phyloP scores from a whole-genome alignment of 2,797 vertebrate genomes.

The Esox masquinongy region DNA sequence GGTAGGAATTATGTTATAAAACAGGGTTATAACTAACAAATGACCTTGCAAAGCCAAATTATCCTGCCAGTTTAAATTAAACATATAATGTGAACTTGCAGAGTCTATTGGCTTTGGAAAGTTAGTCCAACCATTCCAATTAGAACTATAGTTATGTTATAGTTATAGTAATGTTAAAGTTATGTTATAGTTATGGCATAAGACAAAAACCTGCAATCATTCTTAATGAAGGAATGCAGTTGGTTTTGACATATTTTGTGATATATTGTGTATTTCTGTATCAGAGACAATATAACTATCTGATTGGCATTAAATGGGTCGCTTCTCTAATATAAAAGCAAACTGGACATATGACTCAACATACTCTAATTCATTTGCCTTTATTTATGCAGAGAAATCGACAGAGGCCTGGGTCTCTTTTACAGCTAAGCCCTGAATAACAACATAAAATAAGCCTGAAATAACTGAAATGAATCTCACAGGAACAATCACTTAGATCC shows the following conservation, averaged over 20 bases:
- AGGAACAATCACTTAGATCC: constrained; percentile 1
- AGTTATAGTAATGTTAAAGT: no score
- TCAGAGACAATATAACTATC: no score
- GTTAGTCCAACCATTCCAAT: constrained; percentile 20
- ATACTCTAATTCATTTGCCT: constrained; percentile 1
- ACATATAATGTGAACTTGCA: no score
- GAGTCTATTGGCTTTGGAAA: background rate
- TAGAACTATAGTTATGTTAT: no score
- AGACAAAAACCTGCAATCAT: constrained; percentile 17
- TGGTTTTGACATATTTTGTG: background rate
- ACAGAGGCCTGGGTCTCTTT: no score
- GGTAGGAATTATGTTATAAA: no score
- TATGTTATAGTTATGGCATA: background rate
- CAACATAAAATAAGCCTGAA: no score
- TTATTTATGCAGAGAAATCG: no score
- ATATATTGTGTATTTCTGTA: no score
- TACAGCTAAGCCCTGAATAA: no score
- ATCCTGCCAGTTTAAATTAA: no score
- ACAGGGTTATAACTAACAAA: constrained; percentile 45
- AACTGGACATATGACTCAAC: constrained; percentile 19
- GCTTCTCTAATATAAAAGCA: background rate
- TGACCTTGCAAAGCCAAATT: background rate
- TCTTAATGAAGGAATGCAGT: background rate
- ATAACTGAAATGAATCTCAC: constrained; percentile 12
- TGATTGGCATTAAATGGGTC: no score